Evolutionary conservation across 2,797 vertebrate species (phyloP), one percentile per base, ranked within the genome.

Genomic region (Rhadinocentrus ornatus): DNA sequence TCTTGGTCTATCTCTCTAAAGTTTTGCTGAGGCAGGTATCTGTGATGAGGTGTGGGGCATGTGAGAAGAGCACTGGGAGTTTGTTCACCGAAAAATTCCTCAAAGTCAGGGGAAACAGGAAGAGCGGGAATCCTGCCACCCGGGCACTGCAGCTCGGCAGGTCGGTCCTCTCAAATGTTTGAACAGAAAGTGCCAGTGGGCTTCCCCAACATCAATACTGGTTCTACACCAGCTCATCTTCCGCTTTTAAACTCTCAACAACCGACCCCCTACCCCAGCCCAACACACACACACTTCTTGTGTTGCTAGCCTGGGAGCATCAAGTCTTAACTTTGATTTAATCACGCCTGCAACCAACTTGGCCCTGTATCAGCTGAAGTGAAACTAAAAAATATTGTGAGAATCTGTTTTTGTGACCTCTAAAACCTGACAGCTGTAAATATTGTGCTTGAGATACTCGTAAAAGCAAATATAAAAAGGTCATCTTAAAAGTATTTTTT

Each of bases 41-140:
- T 86, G 68, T 52, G 84, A 73, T 78, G 80, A 87, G 91, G 84
- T 82, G 81, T 24, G 68, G 77, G 83, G 83, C 62, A 39, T 84
- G 84, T 50, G 69, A 72, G 76, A 37, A 82, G 90, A 90, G 92
- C 92, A 18, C 68, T 86, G 93, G 93, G 93, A 93, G 90, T 92
- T 91, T 71, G 84, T 80, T 91, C 85, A 84, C 89, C 26, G 75
- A 78, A 86, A 90, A 93, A 93, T 94, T 94, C 93, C 93, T 94
- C 89, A 93, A 93, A 92, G 91, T 94, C 91, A 93, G 92, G 89
- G 93, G 90, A 94, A 94, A 93, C 87, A 86, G 91, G 92, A 94
- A 92, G 91, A 89, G 84, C 69, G 64, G 86, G 89, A 91, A 92
- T 93, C 91, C 88, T 88, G 87, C 80, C 84, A 68, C 88, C 82